phyloP scores from a whole-genome alignment of 23 tunicate species.

The Phallusia fumigata region DNA sequence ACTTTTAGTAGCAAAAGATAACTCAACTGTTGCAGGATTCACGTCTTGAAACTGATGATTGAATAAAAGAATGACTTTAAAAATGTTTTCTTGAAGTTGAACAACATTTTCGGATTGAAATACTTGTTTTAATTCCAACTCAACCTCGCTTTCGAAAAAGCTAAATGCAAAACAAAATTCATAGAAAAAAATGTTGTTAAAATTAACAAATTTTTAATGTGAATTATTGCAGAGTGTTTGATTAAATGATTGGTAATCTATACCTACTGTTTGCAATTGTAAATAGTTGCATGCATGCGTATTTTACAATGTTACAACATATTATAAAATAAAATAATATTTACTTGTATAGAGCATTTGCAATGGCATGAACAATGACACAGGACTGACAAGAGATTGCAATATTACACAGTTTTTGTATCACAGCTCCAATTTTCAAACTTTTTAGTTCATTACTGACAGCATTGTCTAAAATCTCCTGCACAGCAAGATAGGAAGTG shows the following conservation, averaged over 20 bases:
- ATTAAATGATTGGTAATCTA: too few species aligned
- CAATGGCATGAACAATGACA: not conserved
- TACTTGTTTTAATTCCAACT: not conserved
- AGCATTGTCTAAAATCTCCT: not conserved
- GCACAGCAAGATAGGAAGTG: too few species aligned
- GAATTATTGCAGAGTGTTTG: too few species aligned
- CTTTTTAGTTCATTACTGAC: not conserved
- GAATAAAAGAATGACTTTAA: not conserved
- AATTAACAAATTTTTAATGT: too few species aligned
- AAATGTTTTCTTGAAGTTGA: not conserved
- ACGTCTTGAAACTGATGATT: not conserved
- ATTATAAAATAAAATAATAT: not conserved
- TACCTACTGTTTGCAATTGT: too few species aligned
- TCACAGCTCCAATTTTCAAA: not conserved
- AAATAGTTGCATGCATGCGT: too few species aligned
- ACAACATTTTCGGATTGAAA: not conserved
- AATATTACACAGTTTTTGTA: not conserved
- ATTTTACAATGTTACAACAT: too few species aligned
- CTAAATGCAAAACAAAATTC: not conserved
- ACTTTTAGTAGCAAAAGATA: too few species aligned
- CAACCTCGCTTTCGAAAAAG: not conserved
- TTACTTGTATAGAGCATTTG: not conserved
- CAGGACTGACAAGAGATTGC: not conserved
- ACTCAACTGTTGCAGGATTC: not conserved
- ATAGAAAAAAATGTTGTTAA: too few species aligned